A percentile compares a stretch with the other conserved stretches of the same genome.
Conservation (phyloP, 2,113 vertebrate species). For the Muscicapa adusta region DNA sequence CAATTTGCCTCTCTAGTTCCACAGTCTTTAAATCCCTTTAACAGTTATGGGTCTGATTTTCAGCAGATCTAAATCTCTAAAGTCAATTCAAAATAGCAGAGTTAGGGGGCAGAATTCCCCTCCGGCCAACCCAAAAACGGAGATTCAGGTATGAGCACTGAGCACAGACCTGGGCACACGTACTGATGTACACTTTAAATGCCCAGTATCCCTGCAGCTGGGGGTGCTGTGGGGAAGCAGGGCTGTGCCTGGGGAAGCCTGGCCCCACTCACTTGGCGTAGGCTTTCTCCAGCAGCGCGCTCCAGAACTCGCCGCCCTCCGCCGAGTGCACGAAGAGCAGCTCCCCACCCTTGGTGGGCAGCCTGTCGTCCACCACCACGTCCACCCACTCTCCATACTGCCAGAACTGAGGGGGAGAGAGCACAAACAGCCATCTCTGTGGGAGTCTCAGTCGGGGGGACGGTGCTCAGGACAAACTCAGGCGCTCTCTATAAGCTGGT, state of each 20-base stretch:
- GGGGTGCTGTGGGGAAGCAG: background rate
- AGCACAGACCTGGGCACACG: background rate
- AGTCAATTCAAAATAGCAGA: background rate
- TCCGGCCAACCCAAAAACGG: background rate
- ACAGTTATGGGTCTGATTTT: background rate
- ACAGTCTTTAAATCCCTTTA: background rate
- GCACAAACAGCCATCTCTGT: background rate
- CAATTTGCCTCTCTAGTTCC: background rate
- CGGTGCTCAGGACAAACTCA: too few species aligned
- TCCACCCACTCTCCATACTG: conserved; percentile 95
- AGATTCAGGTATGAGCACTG: background rate
- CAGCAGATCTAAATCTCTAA: background rate
- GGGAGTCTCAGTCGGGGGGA: too few species aligned
- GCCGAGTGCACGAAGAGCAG: conserved; percentile 90
- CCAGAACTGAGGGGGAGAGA: conserved; percentile 83
- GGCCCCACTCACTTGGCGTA: conserved; percentile 86
- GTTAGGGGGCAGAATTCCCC: background rate
- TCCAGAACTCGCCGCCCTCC: conserved; percentile 90
- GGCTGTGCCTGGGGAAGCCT: background rate
- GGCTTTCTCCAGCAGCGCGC: conserved; percentile 91
- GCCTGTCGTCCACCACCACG: conserved; percentile 89
- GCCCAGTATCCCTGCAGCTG: fast-evolving
- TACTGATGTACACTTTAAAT: background rate
- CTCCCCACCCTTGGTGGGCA: conserved; percentile 85
- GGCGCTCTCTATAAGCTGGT: too few species aligned